These are phyloP conservation scores for Epirrhoe alternata DNA, from an alignment of 2,888 invertebrate species.

Conservation along the genomic window DNA sequence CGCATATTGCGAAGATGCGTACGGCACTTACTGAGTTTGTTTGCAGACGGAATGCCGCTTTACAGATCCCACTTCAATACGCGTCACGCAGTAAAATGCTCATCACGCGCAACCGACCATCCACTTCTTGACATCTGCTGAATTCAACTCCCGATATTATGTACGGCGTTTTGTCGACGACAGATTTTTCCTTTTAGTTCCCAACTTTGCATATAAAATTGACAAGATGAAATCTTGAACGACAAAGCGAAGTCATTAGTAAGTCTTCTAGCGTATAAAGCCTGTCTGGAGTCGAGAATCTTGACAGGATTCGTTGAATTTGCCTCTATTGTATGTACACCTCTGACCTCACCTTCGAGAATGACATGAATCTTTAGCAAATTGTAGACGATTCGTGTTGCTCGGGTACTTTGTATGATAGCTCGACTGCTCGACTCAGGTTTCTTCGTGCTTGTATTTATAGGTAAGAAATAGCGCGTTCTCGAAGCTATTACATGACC, in stretches of 20 bases:
- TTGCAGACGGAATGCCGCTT: constrained; percentile 32
- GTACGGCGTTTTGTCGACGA: constrained; percentile 9
- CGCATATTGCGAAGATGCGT: constrained; percentile 52
- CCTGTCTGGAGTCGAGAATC: constrained; percentile 12
- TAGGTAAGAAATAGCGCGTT: constrained; percentile 48
- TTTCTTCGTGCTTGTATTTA: constrained; percentile 35
- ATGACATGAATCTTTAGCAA: constrained; percentile 30
- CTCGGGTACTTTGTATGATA: constrained; percentile 43
- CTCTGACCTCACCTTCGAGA: constrained; percentile 23
- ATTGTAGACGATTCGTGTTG: constrained; percentile 40
- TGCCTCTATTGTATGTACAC: constrained; percentile 25
- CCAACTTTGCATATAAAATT: constrained; percentile 18
- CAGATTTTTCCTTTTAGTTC: constrained; percentile 8
- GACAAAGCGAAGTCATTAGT: constrained; percentile 23
- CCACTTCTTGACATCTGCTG: constrained; percentile 32
- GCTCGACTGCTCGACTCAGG: constrained; percentile 42
- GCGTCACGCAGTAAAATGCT: constrained; percentile 30
- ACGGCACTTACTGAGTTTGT: constrained; percentile 35
- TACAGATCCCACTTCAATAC: constrained; percentile 38
- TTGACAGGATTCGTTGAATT: constrained; percentile 14
- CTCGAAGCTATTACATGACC: constrained; percentile 54
- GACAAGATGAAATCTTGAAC: constrained; percentile 21
- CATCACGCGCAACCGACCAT: constrained; percentile 23
- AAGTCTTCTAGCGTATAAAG: constrained; percentile 16
- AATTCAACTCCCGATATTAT: constrained; percentile 12